These are phyloP conservation scores for Drosophila ezoana DNA, from an alignment of 2,888 invertebrate species.

Conservation along the genomic window DNA sequence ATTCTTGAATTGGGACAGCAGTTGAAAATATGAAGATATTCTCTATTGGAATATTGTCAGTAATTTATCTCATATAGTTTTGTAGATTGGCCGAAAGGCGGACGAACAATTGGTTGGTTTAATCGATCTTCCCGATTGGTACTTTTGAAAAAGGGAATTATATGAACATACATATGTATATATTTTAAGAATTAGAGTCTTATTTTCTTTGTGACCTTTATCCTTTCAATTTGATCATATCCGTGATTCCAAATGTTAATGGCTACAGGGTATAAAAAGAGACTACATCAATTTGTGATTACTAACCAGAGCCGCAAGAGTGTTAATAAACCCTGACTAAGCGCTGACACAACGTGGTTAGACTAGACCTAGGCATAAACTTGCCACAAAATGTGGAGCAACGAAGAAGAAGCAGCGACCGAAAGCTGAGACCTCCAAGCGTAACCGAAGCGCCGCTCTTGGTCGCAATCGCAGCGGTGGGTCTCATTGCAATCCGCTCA, in stretches of 20 bases:
- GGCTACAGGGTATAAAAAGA: slow-evolving; percentile 7
- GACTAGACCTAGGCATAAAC: slow-evolving; percentile 34
- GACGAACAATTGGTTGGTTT: too few relatives aligned
- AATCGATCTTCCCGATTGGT: too few relatives aligned
- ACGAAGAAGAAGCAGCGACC: neutral
- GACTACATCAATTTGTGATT: slow-evolving; percentile 55
- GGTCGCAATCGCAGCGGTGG: slow-evolving; percentile 9
- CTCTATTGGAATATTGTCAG: too few relatives aligned
- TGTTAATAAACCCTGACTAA: slow-evolving; percentile 54
- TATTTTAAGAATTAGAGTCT: neutral
- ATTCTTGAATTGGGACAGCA: too few relatives aligned
- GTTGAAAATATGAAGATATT: too few relatives aligned
- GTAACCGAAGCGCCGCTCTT: slow-evolving; percentile 27
- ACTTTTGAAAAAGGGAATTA: too few relatives aligned
- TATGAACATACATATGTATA: neutral
- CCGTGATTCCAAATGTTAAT: neutral
- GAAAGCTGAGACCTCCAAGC: slow-evolving; percentile 48
- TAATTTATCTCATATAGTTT: too few relatives aligned
- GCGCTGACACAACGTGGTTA: slow-evolving; percentile 50
- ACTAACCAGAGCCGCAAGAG: slow-evolving; percentile 52
- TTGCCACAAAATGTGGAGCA: slow-evolving; percentile 12
- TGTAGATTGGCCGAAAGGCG: too few relatives aligned
- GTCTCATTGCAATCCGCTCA: slow-evolving; percentile 50
- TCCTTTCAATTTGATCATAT: neutral
- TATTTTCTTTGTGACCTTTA: neutral